Conservation (phyloP, 2,888 invertebrate genomes). For the Theretra japonica region DNA sequence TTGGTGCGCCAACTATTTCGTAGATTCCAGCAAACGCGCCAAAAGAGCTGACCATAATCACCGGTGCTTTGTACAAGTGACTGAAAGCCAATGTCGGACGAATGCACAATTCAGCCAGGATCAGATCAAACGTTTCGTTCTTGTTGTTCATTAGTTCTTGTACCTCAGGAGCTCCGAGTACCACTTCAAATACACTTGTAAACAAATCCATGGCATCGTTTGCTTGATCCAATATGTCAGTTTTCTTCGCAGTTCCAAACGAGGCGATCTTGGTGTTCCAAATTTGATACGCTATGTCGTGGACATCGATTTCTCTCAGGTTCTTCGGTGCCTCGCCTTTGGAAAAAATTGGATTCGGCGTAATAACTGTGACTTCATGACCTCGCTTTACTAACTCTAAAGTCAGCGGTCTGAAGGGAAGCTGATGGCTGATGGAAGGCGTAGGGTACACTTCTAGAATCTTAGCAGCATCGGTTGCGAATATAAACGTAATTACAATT, state of each 20-base stretch:
- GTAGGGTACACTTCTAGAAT: slow-evolving; percentile 28
- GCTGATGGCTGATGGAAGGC: slow-evolving; percentile 44
- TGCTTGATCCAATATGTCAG: not conserved
- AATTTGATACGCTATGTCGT: slow-evolving; percentile 49
- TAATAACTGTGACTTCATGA: slow-evolving; percentile 60
- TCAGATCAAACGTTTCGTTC: not conserved
- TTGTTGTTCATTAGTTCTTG: not conserved
- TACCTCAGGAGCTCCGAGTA: not conserved
- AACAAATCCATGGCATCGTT: not conserved
- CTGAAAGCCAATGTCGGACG: not conserved
- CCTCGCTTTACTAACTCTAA: slow-evolving; percentile 60
- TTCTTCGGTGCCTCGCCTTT: slow-evolving; percentile 45
- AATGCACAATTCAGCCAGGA: not conserved
- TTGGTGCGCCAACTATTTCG: slow-evolving; percentile 49
- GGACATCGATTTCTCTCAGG: slow-evolving; percentile 61
- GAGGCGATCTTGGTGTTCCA: slow-evolving; percentile 36
- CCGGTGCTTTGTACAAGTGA: slow-evolving; percentile 43
- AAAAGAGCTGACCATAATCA: slow-evolving; percentile 54
- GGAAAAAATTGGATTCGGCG: slow-evolving; percentile 46
- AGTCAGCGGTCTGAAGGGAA: slow-evolving; percentile 53
- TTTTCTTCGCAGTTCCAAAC: not conserved
- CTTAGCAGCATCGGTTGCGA: not conserved
- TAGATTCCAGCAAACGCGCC: slow-evolving; percentile 41
- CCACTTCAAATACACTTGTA: not conserved
- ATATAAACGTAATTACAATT: not conserved